A percentile compares a stretch with the other conserved stretches of the same genome.
These are phyloP conservation scores for Piliocolobus tephrosceles DNA, from an alignment of 2,113 vertebrate genomes.

Conservation along the genomic window DNA sequence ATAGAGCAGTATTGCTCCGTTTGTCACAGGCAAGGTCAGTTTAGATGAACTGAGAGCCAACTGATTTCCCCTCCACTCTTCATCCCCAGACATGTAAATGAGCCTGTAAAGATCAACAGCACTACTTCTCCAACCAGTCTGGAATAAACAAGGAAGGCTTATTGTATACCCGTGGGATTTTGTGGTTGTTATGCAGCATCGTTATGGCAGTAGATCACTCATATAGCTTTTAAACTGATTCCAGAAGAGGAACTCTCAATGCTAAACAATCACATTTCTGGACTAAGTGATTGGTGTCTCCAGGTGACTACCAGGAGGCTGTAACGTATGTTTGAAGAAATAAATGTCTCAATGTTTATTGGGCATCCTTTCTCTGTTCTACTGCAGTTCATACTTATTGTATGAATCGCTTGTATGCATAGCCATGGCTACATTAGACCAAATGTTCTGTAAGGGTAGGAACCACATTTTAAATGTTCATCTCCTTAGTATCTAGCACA, in stretches of 20 bases:
- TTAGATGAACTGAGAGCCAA: background rate
- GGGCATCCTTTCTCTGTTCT: background rate
- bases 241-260: background rate
- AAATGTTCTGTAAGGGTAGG: background rate
- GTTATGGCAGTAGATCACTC: background rate
- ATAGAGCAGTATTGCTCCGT: background rate
- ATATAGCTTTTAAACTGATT: background rate
- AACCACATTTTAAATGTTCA: background rate
- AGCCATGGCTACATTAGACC: background rate
- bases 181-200: conserved; percentile 5
- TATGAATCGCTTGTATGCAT: background rate
- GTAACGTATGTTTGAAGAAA: background rate
- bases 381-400: background rate
- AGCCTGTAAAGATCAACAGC: background rate
- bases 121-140: background rate
- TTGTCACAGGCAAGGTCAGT: background rate
- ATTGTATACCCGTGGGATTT: background rate
- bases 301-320: background rate
- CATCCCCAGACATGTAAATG: background rate
- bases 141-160: background rate
- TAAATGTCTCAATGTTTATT: background rate
- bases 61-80: background rate
- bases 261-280: background rate
- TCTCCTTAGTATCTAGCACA: background rate
- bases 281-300: background rate